phyloP scores from a whole-genome alignment of 2,797 vertebrate genomes.

The Todus mexicanus region DNA sequence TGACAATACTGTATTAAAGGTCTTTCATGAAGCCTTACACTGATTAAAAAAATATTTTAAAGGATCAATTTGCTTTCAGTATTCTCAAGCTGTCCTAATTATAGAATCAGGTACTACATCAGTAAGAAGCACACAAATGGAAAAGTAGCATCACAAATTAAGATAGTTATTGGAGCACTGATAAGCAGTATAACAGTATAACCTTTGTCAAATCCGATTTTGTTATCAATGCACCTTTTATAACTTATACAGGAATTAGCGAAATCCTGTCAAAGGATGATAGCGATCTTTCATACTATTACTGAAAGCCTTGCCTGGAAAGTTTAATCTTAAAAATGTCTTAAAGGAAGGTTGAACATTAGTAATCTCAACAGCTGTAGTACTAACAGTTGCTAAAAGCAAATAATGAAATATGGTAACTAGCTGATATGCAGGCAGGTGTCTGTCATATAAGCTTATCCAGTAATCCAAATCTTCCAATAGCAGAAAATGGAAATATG shows the following conservation, averaged over 20 bases:
- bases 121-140: background rate
- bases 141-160: background rate
- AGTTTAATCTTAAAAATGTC: background rate
- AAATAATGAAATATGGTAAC: background rate
- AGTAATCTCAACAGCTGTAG: background rate
- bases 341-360: background rate
- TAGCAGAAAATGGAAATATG: background rate
- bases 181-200: background rate
- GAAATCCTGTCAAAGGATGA: background rate
- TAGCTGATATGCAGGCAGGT: background rate
- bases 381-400: background rate
- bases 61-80: background rate
- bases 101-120: background rate
- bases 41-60: background rate
- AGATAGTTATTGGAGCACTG: background rate
- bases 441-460: background rate
- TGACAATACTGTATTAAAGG: background rate
- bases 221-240: background rate
- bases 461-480: background rate
- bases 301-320: background rate
- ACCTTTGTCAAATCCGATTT: background rate
- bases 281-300: background rate
- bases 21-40: background rate
- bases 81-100: background rate
- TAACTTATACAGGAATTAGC: background rate